Evolutionary conservation across 1,140 invertebrate species (phyloP).

Genomic region (Cardiocondyla obscurior): DNA sequence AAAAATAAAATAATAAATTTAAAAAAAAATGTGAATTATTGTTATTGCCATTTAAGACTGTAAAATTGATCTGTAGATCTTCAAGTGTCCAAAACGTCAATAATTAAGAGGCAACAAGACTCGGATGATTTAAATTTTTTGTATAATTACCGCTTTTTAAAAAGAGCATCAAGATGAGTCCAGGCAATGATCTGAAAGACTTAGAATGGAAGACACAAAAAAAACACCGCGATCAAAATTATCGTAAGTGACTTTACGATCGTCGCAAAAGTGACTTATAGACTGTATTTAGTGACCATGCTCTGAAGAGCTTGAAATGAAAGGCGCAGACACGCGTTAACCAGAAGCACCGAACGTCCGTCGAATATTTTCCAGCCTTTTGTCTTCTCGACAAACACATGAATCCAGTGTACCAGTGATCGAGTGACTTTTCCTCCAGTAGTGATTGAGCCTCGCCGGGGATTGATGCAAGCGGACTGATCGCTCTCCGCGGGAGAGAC

Average conservation of each 20-base stretch:
- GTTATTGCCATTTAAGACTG: not conserved
- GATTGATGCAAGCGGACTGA: conserved; percentile 64
- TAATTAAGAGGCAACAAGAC: not conserved
- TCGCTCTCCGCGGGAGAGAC: conserved; percentile 60
- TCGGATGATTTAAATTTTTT: not conserved
- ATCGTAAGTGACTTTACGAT: not conserved
- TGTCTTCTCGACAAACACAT: not conserved
- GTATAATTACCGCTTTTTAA: not conserved
- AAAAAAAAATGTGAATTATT: conserved; percentile 5
- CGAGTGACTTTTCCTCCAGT: not conserved
- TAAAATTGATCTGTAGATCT: not conserved
- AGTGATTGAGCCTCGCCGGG: not conserved
- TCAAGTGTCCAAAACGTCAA: not conserved
- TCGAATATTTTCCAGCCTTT: not conserved
- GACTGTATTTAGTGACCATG: conserved; percentile 21
- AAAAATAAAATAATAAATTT: not conserved
- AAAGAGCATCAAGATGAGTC: not conserved
- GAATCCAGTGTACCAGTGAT: conserved; percentile 7
- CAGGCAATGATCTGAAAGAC: not conserved
- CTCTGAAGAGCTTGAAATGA: not conserved
- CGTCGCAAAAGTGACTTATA: not conserved
- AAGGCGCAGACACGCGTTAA: conserved; percentile 7
- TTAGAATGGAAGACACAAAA: not conserved
- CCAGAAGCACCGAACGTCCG: not conserved
- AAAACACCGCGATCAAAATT: not conserved